Conservation (phyloP, 2,797 vertebrate species). For the Chaetophractus vellerosus region DNA sequence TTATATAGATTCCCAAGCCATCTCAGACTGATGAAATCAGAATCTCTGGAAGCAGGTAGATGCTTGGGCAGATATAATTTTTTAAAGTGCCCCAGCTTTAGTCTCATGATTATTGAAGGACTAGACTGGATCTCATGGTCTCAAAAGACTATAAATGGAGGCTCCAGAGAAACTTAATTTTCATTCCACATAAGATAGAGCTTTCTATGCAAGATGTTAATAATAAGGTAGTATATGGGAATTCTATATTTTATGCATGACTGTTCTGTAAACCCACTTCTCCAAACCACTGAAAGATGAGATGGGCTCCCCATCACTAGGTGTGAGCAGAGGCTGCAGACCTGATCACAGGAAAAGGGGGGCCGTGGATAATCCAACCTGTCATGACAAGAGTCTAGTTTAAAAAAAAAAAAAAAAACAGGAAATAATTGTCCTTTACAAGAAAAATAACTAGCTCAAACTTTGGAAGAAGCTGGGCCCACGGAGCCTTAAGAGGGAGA, state of each 20-base stretch:
- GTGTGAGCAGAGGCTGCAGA: not conserved
- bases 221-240: too few relatives aligned
- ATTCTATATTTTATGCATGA: too few relatives aligned
- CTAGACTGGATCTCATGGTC: not conserved
- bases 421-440: not conserved
- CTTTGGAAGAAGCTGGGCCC: not conserved
- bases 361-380: not conserved
- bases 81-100: constrained; percentile 1
- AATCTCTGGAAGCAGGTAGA: not conserved
- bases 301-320: not conserved
- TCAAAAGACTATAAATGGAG: not conserved
- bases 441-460: not conserved
- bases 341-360: not conserved
- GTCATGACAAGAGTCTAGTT: not conserved
- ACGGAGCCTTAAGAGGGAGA: too few relatives aligned
- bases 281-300: not conserved
- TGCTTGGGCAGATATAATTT: not conserved
- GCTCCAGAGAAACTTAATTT: not conserved
- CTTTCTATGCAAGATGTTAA: not conserved
- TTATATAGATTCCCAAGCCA: not conserved
- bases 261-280: too few relatives aligned
- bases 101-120: not conserved
- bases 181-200: not conserved
- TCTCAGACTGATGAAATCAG: not conserved
- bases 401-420: not conserved